Percentiles rank a stretch among this genome's conserved stretches.
Conservation (phyloP, 2,797 vertebrate species). For the Adelosebastes latens region DNA sequence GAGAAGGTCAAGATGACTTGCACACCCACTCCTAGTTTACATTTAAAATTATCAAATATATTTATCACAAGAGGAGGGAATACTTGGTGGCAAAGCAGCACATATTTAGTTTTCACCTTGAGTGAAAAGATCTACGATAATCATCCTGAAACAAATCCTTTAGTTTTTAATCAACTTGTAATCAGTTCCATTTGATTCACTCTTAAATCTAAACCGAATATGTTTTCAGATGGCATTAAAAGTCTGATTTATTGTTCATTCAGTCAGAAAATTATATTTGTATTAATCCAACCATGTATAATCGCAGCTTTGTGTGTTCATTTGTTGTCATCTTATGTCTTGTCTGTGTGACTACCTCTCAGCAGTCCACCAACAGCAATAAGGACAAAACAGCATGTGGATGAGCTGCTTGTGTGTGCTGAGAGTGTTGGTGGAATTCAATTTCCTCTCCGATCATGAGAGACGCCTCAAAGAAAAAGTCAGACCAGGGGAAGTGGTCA, state of each 20-base stretch:
- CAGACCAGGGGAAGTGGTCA: conserved; percentile 16
- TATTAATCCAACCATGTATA: conserved; percentile 3
- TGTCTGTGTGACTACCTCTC: background rate
- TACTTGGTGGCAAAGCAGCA: background rate
- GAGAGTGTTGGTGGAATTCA: conserved; percentile 31
- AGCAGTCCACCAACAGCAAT: background rate
- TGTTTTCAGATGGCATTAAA: conserved; percentile 5
- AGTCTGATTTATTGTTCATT: conserved; percentile 24
- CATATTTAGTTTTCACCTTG: background rate
- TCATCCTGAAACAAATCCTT: conserved; percentile 10
- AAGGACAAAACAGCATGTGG: background rate
- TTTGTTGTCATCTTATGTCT: conserved; percentile 3
- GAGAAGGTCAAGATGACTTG: background rate
- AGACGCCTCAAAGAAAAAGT: conserved; percentile 16
- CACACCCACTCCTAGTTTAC: background rate
- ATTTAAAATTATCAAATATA: background rate
- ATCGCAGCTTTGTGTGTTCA: background rate
- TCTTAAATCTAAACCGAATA: conserved; percentile 13
- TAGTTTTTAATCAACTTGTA: conserved; percentile 12
- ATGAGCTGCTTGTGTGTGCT: background rate
- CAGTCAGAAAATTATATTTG: conserved; percentile 9
- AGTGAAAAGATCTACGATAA: background rate
- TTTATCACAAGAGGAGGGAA: background rate
- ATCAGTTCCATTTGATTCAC: conserved; percentile 25
- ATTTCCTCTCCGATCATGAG: conserved; percentile 38